Evolutionary conservation across 1,140 invertebrate species (phyloP).

Genomic region (Venustaconcha ellipsiformis): DNA sequence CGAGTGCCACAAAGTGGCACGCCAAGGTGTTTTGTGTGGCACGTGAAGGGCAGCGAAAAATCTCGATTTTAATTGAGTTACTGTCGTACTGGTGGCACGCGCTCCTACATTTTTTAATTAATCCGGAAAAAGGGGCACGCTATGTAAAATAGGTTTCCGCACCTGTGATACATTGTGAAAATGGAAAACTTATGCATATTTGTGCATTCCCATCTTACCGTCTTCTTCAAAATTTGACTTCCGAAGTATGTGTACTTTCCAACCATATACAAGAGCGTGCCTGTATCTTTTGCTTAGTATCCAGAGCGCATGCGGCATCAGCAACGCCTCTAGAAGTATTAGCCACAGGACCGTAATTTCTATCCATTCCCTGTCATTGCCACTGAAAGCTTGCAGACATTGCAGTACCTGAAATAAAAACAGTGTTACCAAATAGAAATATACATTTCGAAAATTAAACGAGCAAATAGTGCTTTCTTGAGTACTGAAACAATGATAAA

Average conservation of each 20-base stretch:
- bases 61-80: too few species aligned
- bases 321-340: conserved; percentile 34
- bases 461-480: too few species aligned
- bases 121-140: background rate
- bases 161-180: background rate
- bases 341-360: conserved; percentile 38
- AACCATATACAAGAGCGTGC: conserved; percentile 45
- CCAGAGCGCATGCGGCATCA: conserved; percentile 48
- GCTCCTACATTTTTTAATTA: background rate
- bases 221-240: conserved; percentile 36
- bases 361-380: conserved; percentile 16
- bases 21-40: too few species aligned
- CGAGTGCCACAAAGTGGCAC: background rate
- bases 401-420: conserved; percentile 40
- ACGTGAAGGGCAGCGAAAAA: too few species aligned
- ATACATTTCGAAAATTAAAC: too few species aligned
- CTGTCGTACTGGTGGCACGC: too few species aligned
- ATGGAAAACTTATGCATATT: background rate
- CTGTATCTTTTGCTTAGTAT: conserved; percentile 44
- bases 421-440: too few species aligned
- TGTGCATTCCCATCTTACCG: conserved; percentile 22
- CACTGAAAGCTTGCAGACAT: conserved; percentile 36
- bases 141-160: background rate
- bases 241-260: conserved; percentile 42
- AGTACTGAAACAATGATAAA: too few species aligned